Percentiles rank a stretch among this genome's conserved stretches.
These are phyloP conservation scores for Apocheima hispidaria DNA, from an alignment of 2,888 invertebrate species.

Conservation along the genomic window DNA sequence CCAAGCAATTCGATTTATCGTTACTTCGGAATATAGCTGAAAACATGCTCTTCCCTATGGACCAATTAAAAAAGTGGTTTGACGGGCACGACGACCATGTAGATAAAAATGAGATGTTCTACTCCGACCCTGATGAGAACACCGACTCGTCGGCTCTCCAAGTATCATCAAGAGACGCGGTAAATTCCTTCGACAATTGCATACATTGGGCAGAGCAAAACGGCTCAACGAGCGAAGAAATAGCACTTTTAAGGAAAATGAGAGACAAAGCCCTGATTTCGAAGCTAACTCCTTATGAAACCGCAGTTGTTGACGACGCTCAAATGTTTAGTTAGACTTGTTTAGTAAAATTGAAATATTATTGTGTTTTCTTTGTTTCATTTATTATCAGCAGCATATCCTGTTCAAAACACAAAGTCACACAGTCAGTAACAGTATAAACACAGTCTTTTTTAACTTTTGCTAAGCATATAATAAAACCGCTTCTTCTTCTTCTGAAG, in stretches of 20 bases:
- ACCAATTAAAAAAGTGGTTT: conserved; percentile 22
- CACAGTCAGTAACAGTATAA: too few species aligned
- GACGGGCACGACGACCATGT: conserved; percentile 16
- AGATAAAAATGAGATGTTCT: not conserved
- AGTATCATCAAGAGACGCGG: conserved; percentile 15
- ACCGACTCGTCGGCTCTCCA: not conserved
- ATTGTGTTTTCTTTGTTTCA: too few species aligned
- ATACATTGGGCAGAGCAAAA: conserved; percentile 28
- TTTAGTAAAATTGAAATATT: too few species aligned
- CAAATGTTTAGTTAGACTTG: not conserved
- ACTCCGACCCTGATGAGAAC: not conserved
- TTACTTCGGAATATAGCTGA: conserved; percentile 21
- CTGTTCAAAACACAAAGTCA: not conserved
- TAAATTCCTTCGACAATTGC: conserved; percentile 24
- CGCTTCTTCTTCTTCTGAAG: not conserved
- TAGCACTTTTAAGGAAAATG: conserved; percentile 14
- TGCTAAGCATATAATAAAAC: not conserved
- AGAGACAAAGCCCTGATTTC: conserved; percentile 18
- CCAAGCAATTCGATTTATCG: not conserved
- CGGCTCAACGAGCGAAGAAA: conserved; percentile 15
- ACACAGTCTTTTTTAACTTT: too few species aligned
- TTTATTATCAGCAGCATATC: not conserved
- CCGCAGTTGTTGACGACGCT: conserved; percentile 10
- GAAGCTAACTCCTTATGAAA: not conserved
- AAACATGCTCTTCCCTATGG: conserved; percentile 20